phyloP scores from a whole-genome alignment of 2,888 invertebrate species.

The Acheta domesticus region DNA sequence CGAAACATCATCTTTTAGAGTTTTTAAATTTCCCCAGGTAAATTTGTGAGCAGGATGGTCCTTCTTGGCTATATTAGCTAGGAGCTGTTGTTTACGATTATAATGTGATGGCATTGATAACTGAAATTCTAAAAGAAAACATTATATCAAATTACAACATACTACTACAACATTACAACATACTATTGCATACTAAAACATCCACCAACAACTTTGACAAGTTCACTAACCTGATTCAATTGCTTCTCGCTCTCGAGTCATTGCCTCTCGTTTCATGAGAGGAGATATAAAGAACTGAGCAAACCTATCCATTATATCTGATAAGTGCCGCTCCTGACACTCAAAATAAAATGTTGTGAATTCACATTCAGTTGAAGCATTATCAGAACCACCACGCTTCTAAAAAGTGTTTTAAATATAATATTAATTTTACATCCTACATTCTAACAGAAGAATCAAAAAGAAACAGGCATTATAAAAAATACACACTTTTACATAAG shows the following conservation, averaged over 20 bases:
- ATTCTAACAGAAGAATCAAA: background rate
- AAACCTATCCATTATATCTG: conserved; percentile 77
- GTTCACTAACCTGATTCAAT: conserved; percentile 72
- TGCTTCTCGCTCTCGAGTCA: conserved; percentile 81
- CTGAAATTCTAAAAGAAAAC: conserved; percentile 66
- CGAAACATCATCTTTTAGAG: conserved; percentile 63
- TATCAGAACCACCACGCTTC: conserved; percentile 81
- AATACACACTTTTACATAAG: conserved; percentile 62
- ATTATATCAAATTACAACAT: background rate
- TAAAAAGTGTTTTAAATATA: conserved; percentile 41
- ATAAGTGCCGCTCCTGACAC: conserved; percentile 73
- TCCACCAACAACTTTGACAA: background rate
- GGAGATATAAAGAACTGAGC: conserved; percentile 85
- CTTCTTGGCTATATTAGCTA: conserved; percentile 63
- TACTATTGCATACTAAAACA: background rate
- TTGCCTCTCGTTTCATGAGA: conserved; percentile 77
- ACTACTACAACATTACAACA: background rate
- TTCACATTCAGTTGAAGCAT: conserved; percentile 85
- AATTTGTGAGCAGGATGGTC: conserved; percentile 74
- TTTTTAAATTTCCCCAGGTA: conserved; percentile 78
- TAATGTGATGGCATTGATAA: conserved; percentile 72
- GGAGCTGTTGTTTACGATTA: conserved; percentile 71
- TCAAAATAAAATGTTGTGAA: conserved; percentile 87
- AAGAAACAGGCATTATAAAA: background rate
- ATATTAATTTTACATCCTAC: background rate